Base-by-base conservation (phyloP, 1,140 invertebrate genomes). In the Zaprionus nigranus region DNA sequence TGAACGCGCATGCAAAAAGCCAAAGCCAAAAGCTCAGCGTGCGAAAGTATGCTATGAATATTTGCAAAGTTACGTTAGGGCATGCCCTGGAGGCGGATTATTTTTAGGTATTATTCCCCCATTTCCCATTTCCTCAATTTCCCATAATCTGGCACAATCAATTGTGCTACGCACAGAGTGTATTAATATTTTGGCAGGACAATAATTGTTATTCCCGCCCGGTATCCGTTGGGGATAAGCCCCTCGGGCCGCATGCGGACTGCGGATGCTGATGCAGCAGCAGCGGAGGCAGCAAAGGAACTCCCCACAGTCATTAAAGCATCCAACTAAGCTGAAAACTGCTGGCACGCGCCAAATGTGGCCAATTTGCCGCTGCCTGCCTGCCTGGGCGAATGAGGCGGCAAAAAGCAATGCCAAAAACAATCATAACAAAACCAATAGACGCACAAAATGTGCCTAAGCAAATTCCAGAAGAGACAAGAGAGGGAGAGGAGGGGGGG, bases 381-480 rank as follows among this genome's bases (percentile, higher is more conserved):
- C 43, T 79, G 60, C 20, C 53, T 20, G 20, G 22, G 15, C 30
- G 49, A 62, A 38, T 3, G 49, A 11, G 53, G 36, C 38, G 54
- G 51, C 56, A 6, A 63, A 72, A 74, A 56, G 60, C 79, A 70
- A 78, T 75, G 64, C 75, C 66, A 79, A 82, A 82, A 79, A 82
- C 65, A 79, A 82, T 82, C 82, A 85, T 82, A 76, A 81, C 76
- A 73, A 79, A 75, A 72, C 82, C 79, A 73, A 82, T 76, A 87
- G 76, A 76, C 68, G 62, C 51, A 49, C 51, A 65, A 58, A 56
- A 66, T 24, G 24, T 24, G 38, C 56, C 54, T 43, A 38, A 38
- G 51, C 65, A 43, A 62, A 62, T 54, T 56, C 59, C 73, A 36
- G 34, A 20, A 22, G 51, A 59, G 17, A 30, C 5, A 34, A 2